Base-by-base conservation (phyloP, 92 coral and sea anemone species). In the Paramuricea clavata region DNA sequence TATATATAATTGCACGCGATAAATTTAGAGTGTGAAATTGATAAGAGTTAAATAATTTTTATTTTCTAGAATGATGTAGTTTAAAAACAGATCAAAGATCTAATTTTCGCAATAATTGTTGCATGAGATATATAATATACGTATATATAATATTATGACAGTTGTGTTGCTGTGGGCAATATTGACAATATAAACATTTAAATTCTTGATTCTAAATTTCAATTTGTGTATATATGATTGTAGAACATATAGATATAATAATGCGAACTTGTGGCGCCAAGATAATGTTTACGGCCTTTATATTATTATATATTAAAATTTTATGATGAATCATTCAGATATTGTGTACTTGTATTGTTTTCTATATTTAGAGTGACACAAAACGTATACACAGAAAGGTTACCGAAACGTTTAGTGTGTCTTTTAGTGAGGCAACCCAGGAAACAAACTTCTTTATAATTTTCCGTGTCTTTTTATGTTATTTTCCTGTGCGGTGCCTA, bases 211-310 rank as follows among this genome's bases (percentile, higher is more conserved):
- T 61, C 56, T 12, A 79, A 78, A 79, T 49, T 76, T 76, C 21
- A 76, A 79, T 79, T 79, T 59, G 70, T 59, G 84, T 34, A 61
- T 36, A 79, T 79, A 79, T 59, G 59, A 79, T 79, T 79, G 52
- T 79, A 79, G 84, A 59, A 79, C 41, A 27, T 28, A 54, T 39
- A 78, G 83, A n/a, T 59, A 32, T 59, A 56, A 59, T 57, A 79
- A 35, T 61, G 34, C 73, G 42, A 61, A 73, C 57, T 34, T 79
- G 72, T 79, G 84, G 68, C 42, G 82, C 49, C 72, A 28, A 76
- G 82, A 76, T 76, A 74, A 17, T 78, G 83, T 79, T 79, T 30
- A 79, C 84, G 27, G 34, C 69, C 68, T 78, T 79, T 61, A 59
- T 79, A 60, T 50, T 33, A 79, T 76, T 60, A 17, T 39, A n/a